phyloP scores from a whole-genome alignment of 2,113 vertebrate species.

The Caracal caracal region DNA sequence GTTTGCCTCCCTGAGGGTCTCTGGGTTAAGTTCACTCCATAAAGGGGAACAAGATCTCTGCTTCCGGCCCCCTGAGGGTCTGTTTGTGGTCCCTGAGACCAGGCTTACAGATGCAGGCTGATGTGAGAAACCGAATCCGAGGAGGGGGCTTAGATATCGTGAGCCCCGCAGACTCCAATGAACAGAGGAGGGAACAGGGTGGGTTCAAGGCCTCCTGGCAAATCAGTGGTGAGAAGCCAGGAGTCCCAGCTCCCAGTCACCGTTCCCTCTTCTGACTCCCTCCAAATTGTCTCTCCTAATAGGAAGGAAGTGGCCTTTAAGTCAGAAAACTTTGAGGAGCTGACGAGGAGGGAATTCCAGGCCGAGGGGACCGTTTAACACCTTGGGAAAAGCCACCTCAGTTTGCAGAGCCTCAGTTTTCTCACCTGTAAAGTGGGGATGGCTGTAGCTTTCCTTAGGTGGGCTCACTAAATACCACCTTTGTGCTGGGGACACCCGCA shows the following conservation, averaged over 20 bases:
- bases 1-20: background rate
- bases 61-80: background rate
- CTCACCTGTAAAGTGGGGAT: background rate
- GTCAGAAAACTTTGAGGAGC: background rate
- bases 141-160: background rate
- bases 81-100: background rate
- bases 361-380: background rate
- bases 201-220: background rate
- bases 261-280: background rate
- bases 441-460: background rate
- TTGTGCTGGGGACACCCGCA: background rate
- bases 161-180: background rate
- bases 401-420: background rate
- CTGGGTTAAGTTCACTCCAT: no score
- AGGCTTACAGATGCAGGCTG: background rate
- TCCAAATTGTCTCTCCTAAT: background rate
- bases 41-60: background rate
- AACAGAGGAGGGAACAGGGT: background rate
- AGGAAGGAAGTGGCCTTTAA: background rate
- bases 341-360: background rate
- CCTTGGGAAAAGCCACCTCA: background rate
- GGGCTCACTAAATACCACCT: background rate
- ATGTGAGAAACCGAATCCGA: rapidly evolving
- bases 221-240: background rate
- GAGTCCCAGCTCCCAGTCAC: background rate